Base-by-base conservation (phyloP, 2,888 invertebrate genomes). In the Arenicola marina region DNA sequence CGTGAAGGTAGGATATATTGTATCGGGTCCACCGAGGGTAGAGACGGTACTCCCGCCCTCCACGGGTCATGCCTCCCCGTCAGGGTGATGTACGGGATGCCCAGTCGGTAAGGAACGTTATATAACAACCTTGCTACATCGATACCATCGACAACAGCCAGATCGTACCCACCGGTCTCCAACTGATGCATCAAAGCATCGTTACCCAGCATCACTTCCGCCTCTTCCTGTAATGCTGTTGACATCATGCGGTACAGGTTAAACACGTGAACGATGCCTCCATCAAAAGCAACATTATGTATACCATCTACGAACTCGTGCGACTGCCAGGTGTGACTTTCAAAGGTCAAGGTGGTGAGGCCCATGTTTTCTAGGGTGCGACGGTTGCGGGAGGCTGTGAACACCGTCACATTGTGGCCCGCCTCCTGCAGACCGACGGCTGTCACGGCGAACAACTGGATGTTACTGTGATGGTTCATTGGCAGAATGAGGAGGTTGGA, bases 11-110 rank as follows among this genome's bases (percentile, higher is more conserved):
- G n/a, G n/a, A n/a, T n/a, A n/a, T n/a, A n/a, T 18, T 18, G 11
- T 33, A 51, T 18, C 3, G 48, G 51, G 3, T 45, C 56, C 4
- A 58, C 24, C 38, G 62, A 62, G n/a, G 62, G 62, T 28, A 62
- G 18, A 4, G 57, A 32, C 3, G 62, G 62, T 7, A 59, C 51
- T 4, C 38, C n/a, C 2, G 34, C 33, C 2, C 7, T 18, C 34
- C 34, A n/a, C n/a, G n/a, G n/a, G n/a, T n/a, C n/a, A n/a, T n/a
- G n/a, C n/a, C n/a, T n/a, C n/a, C n/a, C n/a, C n/a, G n/a, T n/a
- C n/a, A n/a, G n/a, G n/a, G n/a, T n/a, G n/a, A n/a, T n/a, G n/a
- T n/a, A n/a, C n/a, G n/a, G n/a, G n/a, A n/a, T n/a, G n/a, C n/a
- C n/a, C n/a, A n/a, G n/a, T n/a, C n/a, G n/a, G n/a, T n/a, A n/a